These are phyloP conservation scores for Drosophila koepferae DNA, from an alignment of 2,888 invertebrate species.

Conservation along the genomic window DNA sequence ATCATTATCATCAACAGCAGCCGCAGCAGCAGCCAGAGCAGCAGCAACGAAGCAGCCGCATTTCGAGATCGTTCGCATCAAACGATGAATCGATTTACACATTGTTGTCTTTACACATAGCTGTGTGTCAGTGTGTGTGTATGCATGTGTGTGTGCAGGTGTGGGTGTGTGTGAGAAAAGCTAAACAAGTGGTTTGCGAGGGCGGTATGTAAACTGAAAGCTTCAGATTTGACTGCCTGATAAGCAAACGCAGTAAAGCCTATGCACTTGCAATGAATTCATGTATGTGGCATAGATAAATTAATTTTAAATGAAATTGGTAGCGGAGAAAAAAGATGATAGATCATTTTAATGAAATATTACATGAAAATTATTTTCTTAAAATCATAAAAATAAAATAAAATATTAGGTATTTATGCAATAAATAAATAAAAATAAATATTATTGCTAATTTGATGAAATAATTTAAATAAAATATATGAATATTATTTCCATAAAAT, in stretches of 20 bases:
- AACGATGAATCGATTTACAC: slow-evolving; percentile 80
- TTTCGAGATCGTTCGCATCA: slow-evolving; percentile 60
- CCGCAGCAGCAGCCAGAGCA: slow-evolving; percentile 25
- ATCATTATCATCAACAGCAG: slow-evolving; percentile 61
- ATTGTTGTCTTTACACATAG: slow-evolving; percentile 52
- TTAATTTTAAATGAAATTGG: neutral
- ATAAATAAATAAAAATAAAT: no score
- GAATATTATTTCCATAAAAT: no score
- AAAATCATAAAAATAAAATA: no score
- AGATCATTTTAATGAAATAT: neutral
- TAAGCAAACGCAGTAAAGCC: neutral
- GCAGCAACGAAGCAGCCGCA: slow-evolving; percentile 33
- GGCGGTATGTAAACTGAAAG: slow-evolving; percentile 43
- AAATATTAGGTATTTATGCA: no score
- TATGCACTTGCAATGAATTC: neutral
- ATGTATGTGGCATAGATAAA: neutral
- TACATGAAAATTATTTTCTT: neutral
- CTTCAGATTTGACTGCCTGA: slow-evolving; percentile 14
- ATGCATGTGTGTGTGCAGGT: slow-evolving; percentile 10
- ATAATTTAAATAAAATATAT: no score
- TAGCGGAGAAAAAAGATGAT: no score
- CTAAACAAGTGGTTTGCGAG: slow-evolving; percentile 40
- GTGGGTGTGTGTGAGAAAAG: slow-evolving; percentile 32
- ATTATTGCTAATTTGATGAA: no score
- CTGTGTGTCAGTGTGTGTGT: slow-evolving; percentile 1